Evolutionary conservation across 2,113 vertebrate genomes (phyloP), one percentile per base, ranked within the genome.

Genomic region (Apistogramma diplotaenia): DNA sequence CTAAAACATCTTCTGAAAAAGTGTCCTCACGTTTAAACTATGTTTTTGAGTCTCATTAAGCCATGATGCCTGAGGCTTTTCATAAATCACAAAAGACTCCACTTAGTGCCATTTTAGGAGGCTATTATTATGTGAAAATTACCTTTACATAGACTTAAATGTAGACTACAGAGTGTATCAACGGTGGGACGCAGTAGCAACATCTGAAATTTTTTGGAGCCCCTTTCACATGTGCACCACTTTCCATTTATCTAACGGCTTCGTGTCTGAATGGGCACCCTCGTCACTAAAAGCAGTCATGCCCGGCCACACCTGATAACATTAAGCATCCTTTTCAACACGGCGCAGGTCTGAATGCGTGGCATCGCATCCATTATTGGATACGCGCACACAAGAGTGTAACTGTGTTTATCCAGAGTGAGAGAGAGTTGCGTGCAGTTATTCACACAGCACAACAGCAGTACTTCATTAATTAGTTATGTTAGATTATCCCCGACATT

Each of bases 1-100:
- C 59, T 76, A 35, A 84, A 85, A 79, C 75, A 65, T 72, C 61
- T 78, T 81, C 56, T 86, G 31, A 83, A 82, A 83, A 76, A 23
- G 21, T 84, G 76, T 78, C 83, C 72, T 76, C 55, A 25, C 55
- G 40, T 79, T 83, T 55, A 46, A 76, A 80, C 55, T 51, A 46
- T 54, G 61, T 74, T 73, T 76, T 58, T 62, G 19, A 70, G 18
- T 76, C 75, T 83, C 53, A 85, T 79, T 83, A 76, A 83, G 62
- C 23, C 60, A 81, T 11, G 65, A 78, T 33, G 72, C 57, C 67
- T 0, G 12, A 54, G 78, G 59, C 78, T 83, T 79, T 85, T 56
- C 51, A 73, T 74, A 77, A 76, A 79, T 85, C 59, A 87, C 56
- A 60, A 21, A 43, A 79, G 57, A 55, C 71, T 61, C 58, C n/a